Evolutionary conservation across 1,140 invertebrate genomes (phyloP).

Genomic region (Plodia interpunctella): DNA sequence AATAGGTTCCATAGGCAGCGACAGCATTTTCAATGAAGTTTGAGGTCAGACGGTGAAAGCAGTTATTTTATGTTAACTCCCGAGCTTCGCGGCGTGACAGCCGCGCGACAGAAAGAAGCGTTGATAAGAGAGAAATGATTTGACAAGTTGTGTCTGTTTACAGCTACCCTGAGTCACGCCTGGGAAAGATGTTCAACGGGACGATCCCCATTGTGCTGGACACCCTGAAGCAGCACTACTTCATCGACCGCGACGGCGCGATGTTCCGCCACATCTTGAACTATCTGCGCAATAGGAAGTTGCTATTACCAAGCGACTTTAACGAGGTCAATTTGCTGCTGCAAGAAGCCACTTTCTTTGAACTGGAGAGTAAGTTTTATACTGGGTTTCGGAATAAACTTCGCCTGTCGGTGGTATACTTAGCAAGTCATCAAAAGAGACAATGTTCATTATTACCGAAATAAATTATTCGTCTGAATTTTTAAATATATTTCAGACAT

Average conservation of each 20-base stretch:
- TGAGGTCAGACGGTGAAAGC: too few relatives aligned
- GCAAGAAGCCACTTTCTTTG: slow-evolving; percentile 95
- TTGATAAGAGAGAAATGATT: background rate
- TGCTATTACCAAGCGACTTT: slow-evolving; percentile 93
- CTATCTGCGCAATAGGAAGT: slow-evolving; percentile 93
- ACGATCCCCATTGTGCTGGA: slow-evolving; percentile 97
- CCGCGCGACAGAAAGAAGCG: too few relatives aligned
- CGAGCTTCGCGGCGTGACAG: too few relatives aligned
- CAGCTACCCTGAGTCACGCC: slow-evolving; percentile 94
- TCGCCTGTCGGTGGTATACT: too few relatives aligned
- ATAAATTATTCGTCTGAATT: background rate
- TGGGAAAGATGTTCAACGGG: slow-evolving; percentile 97
- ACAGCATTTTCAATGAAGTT: too few relatives aligned
- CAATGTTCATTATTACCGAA: too few relatives aligned
- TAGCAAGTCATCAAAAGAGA: too few relatives aligned
- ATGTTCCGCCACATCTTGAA: slow-evolving; percentile 98
- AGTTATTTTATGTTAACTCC: too few relatives aligned
- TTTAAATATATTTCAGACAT: slow-evolving; percentile 25
- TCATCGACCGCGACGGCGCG: slow-evolving; percentile 96
- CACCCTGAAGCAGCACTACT: slow-evolving; percentile 98
- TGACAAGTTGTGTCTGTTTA: slow-evolving; percentile 30
- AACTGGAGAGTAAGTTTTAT: slow-evolving; percentile 88
- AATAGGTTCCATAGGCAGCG: too few relatives aligned
- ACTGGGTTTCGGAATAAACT: too few relatives aligned
- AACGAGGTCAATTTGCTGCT: slow-evolving; percentile 92